These are phyloP conservation scores for Falco berigora DNA, from an alignment of 2,797 vertebrate species.

Conservation along the genomic window DNA sequence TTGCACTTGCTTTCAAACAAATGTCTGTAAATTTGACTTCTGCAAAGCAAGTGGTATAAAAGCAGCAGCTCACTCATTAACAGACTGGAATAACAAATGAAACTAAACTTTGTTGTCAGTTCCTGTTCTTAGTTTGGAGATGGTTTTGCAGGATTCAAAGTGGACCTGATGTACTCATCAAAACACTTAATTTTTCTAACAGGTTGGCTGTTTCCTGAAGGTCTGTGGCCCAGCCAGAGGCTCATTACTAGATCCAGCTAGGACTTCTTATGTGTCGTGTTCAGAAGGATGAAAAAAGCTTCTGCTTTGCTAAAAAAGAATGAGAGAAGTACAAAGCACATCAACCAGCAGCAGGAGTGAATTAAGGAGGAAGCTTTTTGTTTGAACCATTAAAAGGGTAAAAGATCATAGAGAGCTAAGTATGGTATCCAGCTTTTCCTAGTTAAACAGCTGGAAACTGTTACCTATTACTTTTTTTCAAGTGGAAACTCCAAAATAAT, in stretches of 20 bases:
- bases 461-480: background rate
- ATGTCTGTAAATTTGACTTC: background rate
- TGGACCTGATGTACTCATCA: background rate
- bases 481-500: background rate
- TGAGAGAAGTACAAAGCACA: background rate
- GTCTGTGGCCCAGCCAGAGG: background rate
- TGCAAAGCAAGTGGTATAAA: background rate
- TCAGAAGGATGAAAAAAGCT: background rate
- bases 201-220: background rate
- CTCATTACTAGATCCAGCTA: background rate
- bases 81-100: background rate
- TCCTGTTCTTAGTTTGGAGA: background rate
- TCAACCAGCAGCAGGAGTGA: accelerated
- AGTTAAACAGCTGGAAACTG: background rate
- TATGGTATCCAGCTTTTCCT: background rate
- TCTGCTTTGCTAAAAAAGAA: background rate
- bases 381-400: background rate
- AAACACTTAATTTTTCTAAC: background rate
- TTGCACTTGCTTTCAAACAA: background rate
- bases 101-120: background rate
- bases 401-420: background rate
- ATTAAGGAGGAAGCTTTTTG: background rate
- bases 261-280: background rate
- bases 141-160: background rate
- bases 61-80: background rate